Conservation (phyloP, 2,888 invertebrate genomes). For the Dicyrtomina minuta region DNA sequence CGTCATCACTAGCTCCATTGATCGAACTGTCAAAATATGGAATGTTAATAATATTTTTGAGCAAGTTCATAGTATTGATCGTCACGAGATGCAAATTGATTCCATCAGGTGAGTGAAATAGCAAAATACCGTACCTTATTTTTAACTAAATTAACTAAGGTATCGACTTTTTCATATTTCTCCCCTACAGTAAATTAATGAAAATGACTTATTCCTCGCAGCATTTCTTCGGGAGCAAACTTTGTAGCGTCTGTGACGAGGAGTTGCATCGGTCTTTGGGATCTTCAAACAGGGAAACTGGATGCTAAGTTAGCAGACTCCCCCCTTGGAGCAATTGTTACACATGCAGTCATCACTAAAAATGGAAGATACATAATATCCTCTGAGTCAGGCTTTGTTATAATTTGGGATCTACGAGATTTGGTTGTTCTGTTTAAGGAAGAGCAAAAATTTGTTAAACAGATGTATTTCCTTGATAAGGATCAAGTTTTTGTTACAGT, state of each 20-base stretch:
- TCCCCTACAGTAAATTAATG: too few relatives aligned
- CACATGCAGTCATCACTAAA: conserved; percentile 84
- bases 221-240: conserved; percentile 74
- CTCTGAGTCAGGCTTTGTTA: conserved; percentile 85
- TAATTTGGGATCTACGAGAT: conserved; percentile 82
- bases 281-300: conserved; percentile 80
- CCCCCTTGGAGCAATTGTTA: conserved; percentile 89
- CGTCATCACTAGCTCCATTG: conserved; percentile 93
- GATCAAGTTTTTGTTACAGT: conserved; percentile 74
- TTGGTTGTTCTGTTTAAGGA: conserved; percentile 75
- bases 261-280: conserved; percentile 94
- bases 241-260: conserved; percentile 90
- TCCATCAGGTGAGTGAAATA: conserved; percentile 69
- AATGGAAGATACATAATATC: conserved; percentile 81
- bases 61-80: conserved; percentile 91
- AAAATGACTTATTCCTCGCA: conserved; percentile 55
- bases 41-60: conserved; percentile 98
- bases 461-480: conserved; percentile 72
- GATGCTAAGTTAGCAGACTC: conserved; percentile 84
- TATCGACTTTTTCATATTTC: too few relatives aligned
- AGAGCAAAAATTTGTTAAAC: conserved; percentile 77
- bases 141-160: too few relatives aligned
- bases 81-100: conserved; percentile 93
- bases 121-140: too few relatives aligned
- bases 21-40: conserved; percentile 97